Evolutionary conservation across 2,113 vertebrate species (phyloP), one percentile per base, ranked within the genome.

Genomic region (western clawed frog (Xenopus tropicalis)): DNA sequence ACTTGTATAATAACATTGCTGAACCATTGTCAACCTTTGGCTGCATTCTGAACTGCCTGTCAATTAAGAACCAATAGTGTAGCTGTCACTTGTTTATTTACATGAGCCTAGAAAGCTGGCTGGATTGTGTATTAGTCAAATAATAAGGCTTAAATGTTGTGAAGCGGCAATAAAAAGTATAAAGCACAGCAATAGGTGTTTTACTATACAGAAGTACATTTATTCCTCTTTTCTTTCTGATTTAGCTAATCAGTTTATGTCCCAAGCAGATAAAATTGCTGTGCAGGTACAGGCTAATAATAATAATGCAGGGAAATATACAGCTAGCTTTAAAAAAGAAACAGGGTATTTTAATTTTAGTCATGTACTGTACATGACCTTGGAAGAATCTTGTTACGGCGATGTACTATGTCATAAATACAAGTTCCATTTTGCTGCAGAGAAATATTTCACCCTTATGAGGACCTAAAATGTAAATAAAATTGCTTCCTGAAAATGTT

Each of bases 401-500:
- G 82, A 77, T 61, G 81, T 11, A 82, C 82, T 73, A 83, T 81
- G 84, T 79, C 67, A 54, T 24, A 70, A 75, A 80, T 81, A 83
- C 0, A 66, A 81, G 78, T 88, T 86, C 85, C 66, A 72, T 88
- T 90, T 86, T 83, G 76, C 59, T 74, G 71, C 57, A 20, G 80
- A 81, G 78, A 79, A 79, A 88, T 90, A 78, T 88, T 87, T 89
- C 85, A 90, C 72, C 66, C 88, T 90, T 86, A 89, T 81, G 78
- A 87, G 85, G 75, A 85, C 82, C 86, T 87, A 84, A 91, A 87
- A 89, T 87, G 86, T 89, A 90, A 91, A 91, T 87, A 90, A 87
- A 86, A 88, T 86, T 81, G 82, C 81, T 87, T 86, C 85, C 79
- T 81, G 77, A 83, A 86, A 87, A 62, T 85, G 81, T 79, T 80